Conservation (phyloP, 2,888 invertebrate species). For the Cordilura impudica region DNA sequence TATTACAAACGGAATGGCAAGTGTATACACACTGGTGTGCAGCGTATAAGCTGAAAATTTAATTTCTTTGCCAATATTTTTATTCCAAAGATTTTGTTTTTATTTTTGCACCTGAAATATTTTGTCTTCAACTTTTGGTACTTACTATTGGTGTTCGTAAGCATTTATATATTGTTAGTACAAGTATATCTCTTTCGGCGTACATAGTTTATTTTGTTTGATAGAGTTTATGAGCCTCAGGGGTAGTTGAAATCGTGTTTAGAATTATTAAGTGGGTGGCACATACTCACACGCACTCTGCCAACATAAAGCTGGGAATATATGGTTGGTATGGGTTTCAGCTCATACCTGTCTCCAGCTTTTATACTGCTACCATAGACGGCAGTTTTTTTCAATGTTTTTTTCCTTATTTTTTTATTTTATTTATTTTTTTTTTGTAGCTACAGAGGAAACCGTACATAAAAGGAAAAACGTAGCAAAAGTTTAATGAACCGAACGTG, state of each 20-base stretch:
- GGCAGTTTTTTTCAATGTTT: conserved; percentile 14
- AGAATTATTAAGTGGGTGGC: conserved; percentile 62
- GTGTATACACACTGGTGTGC: too few relatives aligned
- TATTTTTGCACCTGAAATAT: not conserved
- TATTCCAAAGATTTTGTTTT: too few relatives aligned
- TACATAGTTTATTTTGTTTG: conserved; percentile 53
- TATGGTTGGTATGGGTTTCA: not conserved
- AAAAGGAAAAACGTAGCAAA: conserved; percentile 54
- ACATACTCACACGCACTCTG: conserved; percentile 42
- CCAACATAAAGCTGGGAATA: not conserved
- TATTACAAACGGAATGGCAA: too few relatives aligned
- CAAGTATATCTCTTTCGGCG: not conserved
- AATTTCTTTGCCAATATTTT: too few relatives aligned
- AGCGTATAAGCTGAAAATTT: too few relatives aligned
- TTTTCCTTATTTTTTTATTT: not conserved
- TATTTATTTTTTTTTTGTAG: not conserved
- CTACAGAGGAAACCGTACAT: conserved; percentile 49
- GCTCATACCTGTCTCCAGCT: conserved; percentile 17
- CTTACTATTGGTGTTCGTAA: not conserved
- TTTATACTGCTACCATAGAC: conserved; percentile 16
- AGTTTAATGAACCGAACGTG: conserved; percentile 63
- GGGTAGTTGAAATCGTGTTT: conserved; percentile 59
- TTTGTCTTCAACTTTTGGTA: not conserved
- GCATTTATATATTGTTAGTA: too few relatives aligned
- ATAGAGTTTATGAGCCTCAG: conserved; percentile 59